These are phyloP conservation scores for Tyrannus savana DNA, from an alignment of 2,113 vertebrate genomes.

Conservation along the genomic window DNA sequence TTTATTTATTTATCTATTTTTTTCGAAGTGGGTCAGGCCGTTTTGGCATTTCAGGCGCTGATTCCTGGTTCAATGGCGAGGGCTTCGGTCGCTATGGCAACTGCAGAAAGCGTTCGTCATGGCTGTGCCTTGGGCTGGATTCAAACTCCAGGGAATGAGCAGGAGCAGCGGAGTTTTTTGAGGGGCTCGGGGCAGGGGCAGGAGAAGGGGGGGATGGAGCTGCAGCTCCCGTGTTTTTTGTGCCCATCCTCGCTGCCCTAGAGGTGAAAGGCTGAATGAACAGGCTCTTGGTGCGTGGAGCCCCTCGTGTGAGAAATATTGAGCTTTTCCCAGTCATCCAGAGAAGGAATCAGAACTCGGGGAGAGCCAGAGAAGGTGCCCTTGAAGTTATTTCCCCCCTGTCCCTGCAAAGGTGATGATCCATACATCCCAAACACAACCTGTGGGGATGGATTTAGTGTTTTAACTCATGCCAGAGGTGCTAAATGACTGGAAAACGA, in stretches of 20 bases:
- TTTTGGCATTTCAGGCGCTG: conserved; percentile 75
- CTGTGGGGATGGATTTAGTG: rapidly evolving
- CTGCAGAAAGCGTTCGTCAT: conserved; percentile 76
- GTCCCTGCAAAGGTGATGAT: not conserved
- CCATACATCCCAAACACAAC: rapidly evolving
- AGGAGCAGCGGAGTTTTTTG: not conserved
- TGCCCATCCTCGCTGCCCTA: not conserved
- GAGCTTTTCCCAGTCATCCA: not conserved
- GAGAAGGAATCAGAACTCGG: not conserved
- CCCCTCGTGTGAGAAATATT: not conserved
- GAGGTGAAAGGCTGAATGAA: not conserved
- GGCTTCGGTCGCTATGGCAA: conserved; percentile 70
- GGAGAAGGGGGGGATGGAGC: not conserved
- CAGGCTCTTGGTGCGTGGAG: rapidly evolving
- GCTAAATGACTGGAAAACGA: not conserved
- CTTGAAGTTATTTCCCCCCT: rapidly evolving
- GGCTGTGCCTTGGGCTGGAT: conserved; percentile 73
- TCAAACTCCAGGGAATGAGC: conserved; percentile 62
- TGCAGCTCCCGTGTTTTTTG: not conserved
- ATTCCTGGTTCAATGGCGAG: conserved; percentile 69
- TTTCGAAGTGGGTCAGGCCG: conserved; percentile 78
- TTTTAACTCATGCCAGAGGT: not conserved
- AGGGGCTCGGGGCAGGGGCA: conserved; percentile 3
- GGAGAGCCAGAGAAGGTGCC: not conserved
- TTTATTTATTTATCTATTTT: not conserved